Evolutionary conservation across 2,113 vertebrate genomes (phyloP), one percentile per base, ranked within the genome.

Genomic region (Prunella himalayana): DNA sequence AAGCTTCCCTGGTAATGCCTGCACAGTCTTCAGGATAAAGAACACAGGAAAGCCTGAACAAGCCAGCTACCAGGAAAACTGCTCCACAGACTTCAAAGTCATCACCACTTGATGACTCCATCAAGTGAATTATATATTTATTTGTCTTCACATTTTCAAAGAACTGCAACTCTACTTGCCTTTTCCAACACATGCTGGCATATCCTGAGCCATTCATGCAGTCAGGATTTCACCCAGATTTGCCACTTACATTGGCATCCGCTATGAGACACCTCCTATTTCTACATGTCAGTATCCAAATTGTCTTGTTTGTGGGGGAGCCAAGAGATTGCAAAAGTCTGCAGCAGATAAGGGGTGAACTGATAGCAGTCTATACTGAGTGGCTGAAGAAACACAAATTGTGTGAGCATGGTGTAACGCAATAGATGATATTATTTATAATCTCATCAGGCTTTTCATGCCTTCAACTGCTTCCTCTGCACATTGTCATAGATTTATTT

Each of bases 401-500:
- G 49, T 3, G 5, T 64, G 61, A 95, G 25, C 33, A 31, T 24
- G 37, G 35, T 64, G 22, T 64, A 91, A 85, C 2, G 24, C 61
- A 87, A 28, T 59, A 79, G 8, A 41, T 39, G 22, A 16, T 76
- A 82, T 84, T 82, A 79, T 80, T 87, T 92, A 80, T 90, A 91
- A 94, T 65, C 73, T 94, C 65, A 85, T 61, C 73, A 69, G 44
- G 28, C 18, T 94, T 87, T 92, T 91, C 5, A 2, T 92, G 65
- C 47, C 45, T 82, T 89, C 53, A 71, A 42, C 50, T 79, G 19
- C 70, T 93, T 96, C 84, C 87, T 90, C 82, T 91, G 88, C 75
- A 87, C 63, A 64, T 66, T 86, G 76, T 69, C 51, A 78, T 59
- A 53, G 63, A 82, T 57, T 82, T 82, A 85, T 82, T 91, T 89